phyloP scores from a whole-genome alignment of 2,888 invertebrate genomes.

The Hermodice carunculata region DNA sequence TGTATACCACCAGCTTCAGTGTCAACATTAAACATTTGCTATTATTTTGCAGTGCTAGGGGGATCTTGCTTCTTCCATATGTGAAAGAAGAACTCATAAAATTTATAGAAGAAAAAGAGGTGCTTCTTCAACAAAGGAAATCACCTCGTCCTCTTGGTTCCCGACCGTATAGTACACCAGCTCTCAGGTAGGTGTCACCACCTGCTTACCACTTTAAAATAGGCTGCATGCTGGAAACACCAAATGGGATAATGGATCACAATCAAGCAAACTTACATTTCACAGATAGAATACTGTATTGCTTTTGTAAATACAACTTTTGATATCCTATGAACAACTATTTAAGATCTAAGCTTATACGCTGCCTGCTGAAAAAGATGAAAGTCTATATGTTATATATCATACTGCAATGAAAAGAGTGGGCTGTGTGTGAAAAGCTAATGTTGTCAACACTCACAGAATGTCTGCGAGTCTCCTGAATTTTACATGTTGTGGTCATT shows the following conservation, averaged over 20 bases:
- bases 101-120: slow-evolving; percentile 50
- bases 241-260: neutral
- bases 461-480: too few species aligned
- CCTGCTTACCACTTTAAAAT: neutral
- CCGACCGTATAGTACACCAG: slow-evolving; percentile 35
- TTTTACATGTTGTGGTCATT: too few species aligned
- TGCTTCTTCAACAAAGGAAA: slow-evolving; percentile 12
- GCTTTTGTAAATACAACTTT: too few species aligned
- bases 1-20: too few species aligned
- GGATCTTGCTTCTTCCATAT: slow-evolving; percentile 53
- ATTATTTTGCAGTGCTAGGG: slow-evolving; percentile 55
- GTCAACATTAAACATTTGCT: neutral
- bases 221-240: neutral
- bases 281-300: too few species aligned
- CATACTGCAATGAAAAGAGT: too few species aligned
- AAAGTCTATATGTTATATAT: too few species aligned
- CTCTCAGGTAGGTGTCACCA: slow-evolving; percentile 15
- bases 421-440: too few species aligned
- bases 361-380: too few species aligned
- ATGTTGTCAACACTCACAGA: too few species aligned
- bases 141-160: slow-evolving; percentile 25
- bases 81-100: slow-evolving; percentile 55
- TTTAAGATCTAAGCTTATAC: too few species aligned
- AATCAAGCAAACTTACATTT: neutral
- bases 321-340: too few species aligned